These are phyloP conservation scores for Agriopis aurantiaria DNA, from an alignment of 2,888 invertebrate species.

Conservation along the genomic window DNA sequence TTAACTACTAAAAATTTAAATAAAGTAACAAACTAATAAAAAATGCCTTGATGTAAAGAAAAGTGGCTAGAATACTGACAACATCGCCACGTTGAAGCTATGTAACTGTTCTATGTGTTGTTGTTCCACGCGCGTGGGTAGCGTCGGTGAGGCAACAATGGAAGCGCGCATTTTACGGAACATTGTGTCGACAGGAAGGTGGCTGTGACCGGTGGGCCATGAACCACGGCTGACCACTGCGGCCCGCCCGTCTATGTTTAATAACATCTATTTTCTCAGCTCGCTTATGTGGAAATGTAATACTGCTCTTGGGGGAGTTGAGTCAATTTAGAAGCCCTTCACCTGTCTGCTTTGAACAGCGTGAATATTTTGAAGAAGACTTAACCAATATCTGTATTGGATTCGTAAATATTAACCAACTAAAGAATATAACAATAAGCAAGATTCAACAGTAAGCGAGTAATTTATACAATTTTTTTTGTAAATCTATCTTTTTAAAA, in stretches of 20 bases:
- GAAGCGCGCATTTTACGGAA: slow-evolving; percentile 82
- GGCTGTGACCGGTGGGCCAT: slow-evolving; percentile 42
- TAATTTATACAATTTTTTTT: no score
- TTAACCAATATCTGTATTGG: no score
- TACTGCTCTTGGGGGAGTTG: neutral
- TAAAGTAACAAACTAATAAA: no score
- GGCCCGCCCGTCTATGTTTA: slow-evolving; percentile 22
- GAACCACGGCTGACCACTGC: slow-evolving; percentile 34
- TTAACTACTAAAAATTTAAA: no score
- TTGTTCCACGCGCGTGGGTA: slow-evolving; percentile 49
- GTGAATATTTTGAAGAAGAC: neutral
- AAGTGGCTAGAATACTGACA: no score
- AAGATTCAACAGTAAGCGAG: no score
- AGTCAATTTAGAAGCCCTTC: neutral
- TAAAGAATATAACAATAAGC: no score
- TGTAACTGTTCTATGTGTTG: slow-evolving; percentile 13
- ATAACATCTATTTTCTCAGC: slow-evolving; percentile 23
- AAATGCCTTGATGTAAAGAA: no score
- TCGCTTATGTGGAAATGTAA: slow-evolving; percentile 14
- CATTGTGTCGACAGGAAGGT: slow-evolving; percentile 69
- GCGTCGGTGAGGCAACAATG: slow-evolving; percentile 69
- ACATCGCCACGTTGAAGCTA: neutral
- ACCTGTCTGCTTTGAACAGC: neutral
- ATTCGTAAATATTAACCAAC: no score
- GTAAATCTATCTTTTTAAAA: no score